Percentiles rank a stretch among this genome's conserved stretches.
These are phyloP conservation scores for Nipponia nippon DNA, from an alignment of 2,113 vertebrate species.

Conservation along the genomic window DNA sequence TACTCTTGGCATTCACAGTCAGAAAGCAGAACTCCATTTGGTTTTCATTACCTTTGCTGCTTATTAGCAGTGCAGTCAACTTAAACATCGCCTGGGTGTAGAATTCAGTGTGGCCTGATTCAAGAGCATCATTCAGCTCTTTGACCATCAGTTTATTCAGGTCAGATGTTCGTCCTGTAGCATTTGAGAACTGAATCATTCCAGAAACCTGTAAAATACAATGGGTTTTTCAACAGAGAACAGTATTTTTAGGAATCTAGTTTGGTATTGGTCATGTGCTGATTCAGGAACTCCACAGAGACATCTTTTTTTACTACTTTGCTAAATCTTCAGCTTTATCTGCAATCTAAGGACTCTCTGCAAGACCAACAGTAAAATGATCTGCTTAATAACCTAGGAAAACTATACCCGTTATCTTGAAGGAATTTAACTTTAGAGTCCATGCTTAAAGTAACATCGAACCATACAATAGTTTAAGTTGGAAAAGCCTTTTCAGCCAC, in stretches of 20 bases:
- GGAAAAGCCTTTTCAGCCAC: background rate
- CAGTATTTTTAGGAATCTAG: background rate
- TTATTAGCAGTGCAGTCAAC: conserved; percentile 92
- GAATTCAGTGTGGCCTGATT: conserved; percentile 73
- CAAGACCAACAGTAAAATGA: background rate
- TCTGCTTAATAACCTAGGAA: background rate
- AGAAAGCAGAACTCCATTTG: background rate
- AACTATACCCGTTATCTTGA: background rate
- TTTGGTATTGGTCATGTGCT: background rate
- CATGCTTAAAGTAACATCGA: background rate
- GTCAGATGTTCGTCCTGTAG: conserved; percentile 84
- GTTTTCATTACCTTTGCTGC: conserved; percentile 82
- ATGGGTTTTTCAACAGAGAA: background rate
- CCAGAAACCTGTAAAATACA: conserved; percentile 82
- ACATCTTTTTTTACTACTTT: background rate
- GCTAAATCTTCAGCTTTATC: background rate
- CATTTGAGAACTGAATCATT: conserved; percentile 91
- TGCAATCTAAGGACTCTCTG: background rate
- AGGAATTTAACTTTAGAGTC: background rate
- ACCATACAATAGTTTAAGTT: fast-evolving
- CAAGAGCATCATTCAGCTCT: conserved; percentile 84
- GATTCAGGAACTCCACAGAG: background rate
- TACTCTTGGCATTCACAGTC: background rate
- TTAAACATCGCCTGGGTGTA: conserved; percentile 96
- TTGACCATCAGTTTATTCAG: conserved; percentile 89